Evolutionary conservation across 1,140 invertebrate genomes (phyloP).

Genomic region (Wasmannia auropunctata): DNA sequence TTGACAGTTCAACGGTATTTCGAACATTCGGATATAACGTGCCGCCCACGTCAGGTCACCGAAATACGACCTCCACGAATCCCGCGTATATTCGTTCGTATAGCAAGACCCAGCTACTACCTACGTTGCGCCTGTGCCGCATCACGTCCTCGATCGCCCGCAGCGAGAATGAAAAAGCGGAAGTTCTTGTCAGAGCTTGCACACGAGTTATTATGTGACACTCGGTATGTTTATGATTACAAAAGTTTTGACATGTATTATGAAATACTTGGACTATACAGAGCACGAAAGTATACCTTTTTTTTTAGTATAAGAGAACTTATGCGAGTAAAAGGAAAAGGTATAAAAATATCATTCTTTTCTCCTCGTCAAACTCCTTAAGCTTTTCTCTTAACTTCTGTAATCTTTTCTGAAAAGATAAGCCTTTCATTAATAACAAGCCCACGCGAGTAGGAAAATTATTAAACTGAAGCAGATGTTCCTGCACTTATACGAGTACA

Average conservation of each 20-base stretch:
- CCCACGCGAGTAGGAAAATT: not conserved
- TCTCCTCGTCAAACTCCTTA: not conserved
- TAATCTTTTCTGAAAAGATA: not conserved
- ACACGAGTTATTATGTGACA: not conserved
- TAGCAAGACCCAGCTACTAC: not conserved
- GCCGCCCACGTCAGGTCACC: conserved; percentile 16
- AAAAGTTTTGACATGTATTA: not conserved
- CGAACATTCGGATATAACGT: conserved; percentile 21
- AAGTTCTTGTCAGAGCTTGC: not conserved
- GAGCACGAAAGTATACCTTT: not conserved
- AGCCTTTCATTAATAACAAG: not conserved
- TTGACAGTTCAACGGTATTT: not conserved
- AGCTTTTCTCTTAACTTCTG: not conserved
- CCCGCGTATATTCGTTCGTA: not conserved
- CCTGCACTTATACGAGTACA: too few species aligned
- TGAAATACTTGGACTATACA: not conserved
- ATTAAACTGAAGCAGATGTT: not conserved
- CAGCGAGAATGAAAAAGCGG: not conserved
- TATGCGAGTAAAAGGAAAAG: not conserved
- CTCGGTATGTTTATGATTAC: conserved; percentile 18
- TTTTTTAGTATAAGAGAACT: not conserved
- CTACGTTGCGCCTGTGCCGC: not conserved
- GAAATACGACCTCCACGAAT: not conserved
- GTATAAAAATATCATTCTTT: not conserved
- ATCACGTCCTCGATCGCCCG: not conserved